phyloP scores from a whole-genome alignment of 2,797 vertebrate species.

The Malacoraja senta region DNA sequence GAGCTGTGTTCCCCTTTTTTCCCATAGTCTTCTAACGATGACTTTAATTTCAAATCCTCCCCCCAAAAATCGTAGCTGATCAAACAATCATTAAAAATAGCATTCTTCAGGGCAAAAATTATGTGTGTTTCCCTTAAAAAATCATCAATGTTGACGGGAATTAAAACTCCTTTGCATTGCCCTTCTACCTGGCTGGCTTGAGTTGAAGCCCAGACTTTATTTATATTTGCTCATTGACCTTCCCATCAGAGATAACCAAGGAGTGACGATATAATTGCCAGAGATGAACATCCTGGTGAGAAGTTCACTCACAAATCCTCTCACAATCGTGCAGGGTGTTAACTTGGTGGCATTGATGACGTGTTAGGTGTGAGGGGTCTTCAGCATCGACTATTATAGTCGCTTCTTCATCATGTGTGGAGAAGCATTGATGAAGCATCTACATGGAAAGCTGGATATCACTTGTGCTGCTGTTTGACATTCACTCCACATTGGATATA shows the following conservation, averaged over 20 bases:
- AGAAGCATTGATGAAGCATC: background rate
- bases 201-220: background rate
- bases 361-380: too few relatives aligned
- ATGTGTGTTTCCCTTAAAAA: background rate
- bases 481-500: background rate
- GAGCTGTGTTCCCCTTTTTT: background rate
- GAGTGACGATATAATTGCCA: background rate
- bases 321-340: background rate
- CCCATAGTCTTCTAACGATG: background rate
- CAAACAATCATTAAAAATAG: conserved; percentile 15
- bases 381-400: too few relatives aligned
- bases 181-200: background rate
- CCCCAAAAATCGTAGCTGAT: background rate
- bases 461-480: background rate
- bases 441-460: background rate
- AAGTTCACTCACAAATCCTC: background rate
- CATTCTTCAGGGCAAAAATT: background rate
- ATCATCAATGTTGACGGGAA: too few relatives aligned
- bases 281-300: background rate
- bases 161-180: background rate
- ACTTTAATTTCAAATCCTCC: conserved; percentile 10
- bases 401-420: background rate
- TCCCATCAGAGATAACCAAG: background rate
- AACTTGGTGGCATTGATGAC: too few relatives aligned
- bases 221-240: background rate